Evolutionary conservation across 2,888 invertebrate genomes (phyloP).

Genomic region (Apodemia hepburni): DNA sequence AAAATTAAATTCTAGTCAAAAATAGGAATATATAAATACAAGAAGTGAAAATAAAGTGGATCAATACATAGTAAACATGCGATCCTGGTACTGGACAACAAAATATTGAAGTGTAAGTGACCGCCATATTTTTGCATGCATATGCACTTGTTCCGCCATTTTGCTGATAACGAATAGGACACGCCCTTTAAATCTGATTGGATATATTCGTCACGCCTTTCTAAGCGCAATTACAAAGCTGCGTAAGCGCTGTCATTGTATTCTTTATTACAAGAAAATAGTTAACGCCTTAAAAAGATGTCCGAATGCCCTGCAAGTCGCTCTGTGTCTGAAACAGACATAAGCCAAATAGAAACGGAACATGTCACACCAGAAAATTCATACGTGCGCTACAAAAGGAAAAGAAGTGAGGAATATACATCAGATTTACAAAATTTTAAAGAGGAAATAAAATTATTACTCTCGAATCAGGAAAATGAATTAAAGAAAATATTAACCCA

Average conservation of each 20-base stretch:
- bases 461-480: background rate
- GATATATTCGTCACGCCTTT: background rate
- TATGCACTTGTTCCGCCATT: background rate
- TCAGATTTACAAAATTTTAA: slow-evolving; percentile 4
- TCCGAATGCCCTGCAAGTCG: background rate
- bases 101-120: background rate
- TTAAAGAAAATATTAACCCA: background rate
- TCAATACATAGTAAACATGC: background rate
- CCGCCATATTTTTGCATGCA: background rate
- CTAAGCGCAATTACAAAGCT: background rate
- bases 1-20: background rate
- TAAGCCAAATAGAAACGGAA: slow-evolving; percentile 1
- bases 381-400: background rate
- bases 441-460: background rate
- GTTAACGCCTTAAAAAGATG: background rate
- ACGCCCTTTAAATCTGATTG: background rate
- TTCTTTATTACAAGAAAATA: background rate
- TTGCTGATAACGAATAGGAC: background rate
- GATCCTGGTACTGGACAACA: background rate
- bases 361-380: background rate
- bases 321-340: background rate
- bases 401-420: background rate
- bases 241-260: background rate
- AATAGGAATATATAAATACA: slow-evolving; percentile 1
- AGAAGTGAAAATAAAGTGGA: background rate